Percentiles rank a stretch among this genome's conserved stretches.
Evolutionary conservation across 2,888 invertebrate genomes (phyloP).

Genomic region (Ptychoptera albimana): DNA sequence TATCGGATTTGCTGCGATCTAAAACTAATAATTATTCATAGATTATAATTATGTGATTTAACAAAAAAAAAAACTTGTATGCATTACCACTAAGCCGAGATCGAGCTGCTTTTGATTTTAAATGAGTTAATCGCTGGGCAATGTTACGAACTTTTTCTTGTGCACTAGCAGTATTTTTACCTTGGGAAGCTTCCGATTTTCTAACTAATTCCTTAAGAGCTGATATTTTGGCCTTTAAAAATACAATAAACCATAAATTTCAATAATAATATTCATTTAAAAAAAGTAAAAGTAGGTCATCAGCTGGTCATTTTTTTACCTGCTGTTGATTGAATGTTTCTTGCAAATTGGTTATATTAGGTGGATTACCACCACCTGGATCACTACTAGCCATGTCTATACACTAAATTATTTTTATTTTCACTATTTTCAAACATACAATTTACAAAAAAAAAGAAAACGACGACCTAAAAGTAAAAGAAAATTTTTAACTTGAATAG

Average conservation of each 20-base stretch:
- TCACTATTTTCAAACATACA: neutral
- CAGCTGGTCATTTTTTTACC: conserved; percentile 7
- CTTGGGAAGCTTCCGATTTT: conserved; percentile 20
- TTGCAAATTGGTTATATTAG: conserved; percentile 11
- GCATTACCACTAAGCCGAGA: conserved; percentile 11
- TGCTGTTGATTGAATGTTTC: conserved; percentile 13
- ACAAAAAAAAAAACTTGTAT: neutral
- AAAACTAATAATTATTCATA: neutral
- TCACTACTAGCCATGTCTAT: conserved; percentile 1
- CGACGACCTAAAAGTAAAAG: neutral
- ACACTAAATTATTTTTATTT: neutral
- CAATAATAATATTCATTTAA: no score
- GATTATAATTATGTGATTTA: no score
- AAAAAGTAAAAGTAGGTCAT: no score
- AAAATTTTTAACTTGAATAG: neutral
- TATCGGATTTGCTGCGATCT: neutral
- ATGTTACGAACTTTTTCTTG: conserved; percentile 24
- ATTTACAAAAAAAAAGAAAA: no score
- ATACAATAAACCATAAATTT: neutral
- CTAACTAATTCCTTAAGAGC: conserved; percentile 22
- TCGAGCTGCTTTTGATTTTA: conserved; percentile 19
- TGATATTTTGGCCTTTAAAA: conserved; percentile 21
- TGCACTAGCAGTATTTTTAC: conserved; percentile 19
- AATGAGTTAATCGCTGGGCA: conserved; percentile 19
- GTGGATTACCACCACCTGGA: conserved; percentile 6